Percentiles rank a stretch among this genome's conserved stretches.
Evolutionary conservation across 2,888 invertebrate species (phyloP).

Genomic region (Cheilosia grossa): DNA sequence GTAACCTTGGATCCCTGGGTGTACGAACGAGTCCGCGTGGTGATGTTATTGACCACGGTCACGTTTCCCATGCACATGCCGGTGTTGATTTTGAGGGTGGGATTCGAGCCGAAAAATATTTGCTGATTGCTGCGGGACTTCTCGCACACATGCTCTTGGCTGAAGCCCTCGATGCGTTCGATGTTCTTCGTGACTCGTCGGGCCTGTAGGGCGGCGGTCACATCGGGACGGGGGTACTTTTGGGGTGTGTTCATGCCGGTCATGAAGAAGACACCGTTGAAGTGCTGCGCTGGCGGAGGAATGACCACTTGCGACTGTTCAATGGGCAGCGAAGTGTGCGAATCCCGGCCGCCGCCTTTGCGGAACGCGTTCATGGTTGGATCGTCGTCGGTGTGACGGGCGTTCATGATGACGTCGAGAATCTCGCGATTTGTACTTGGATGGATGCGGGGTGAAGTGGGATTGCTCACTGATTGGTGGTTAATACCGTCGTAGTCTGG

Average conservation of each 20-base stretch:
- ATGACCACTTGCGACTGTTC: conserved; percentile 35
- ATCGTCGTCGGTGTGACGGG: conserved; percentile 83
- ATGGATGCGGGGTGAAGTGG: conserved; percentile 78
- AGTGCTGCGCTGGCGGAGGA: conserved; percentile 81
- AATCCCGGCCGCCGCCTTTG: conserved; percentile 76
- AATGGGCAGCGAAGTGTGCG: conserved; percentile 66
- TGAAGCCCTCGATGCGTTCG: conserved; percentile 87
- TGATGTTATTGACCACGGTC: conserved; percentile 86
- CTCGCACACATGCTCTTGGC: conserved; percentile 85
- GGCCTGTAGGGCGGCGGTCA: conserved; percentile 85
- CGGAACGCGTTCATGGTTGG: conserved; percentile 82
- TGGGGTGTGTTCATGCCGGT: conserved; percentile 84
- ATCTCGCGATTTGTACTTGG: conserved; percentile 85
- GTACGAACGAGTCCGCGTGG: conserved; percentile 82
- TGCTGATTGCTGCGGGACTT: conserved; percentile 81
- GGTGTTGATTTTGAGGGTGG: conserved; percentile 79
- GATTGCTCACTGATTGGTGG: conserved; percentile 53
- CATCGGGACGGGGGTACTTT: conserved; percentile 83
- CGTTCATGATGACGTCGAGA: conserved; percentile 85
- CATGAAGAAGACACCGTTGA: conserved; percentile 86
- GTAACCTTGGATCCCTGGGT: conserved; percentile 86
- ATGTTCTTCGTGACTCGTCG: conserved; percentile 89
- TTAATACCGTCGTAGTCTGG: conserved; percentile 79
- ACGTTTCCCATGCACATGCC: conserved; percentile 69
- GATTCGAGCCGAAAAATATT: conserved; percentile 82